A percentile compares a stretch with the other conserved stretches of the same genome.
Evolutionary conservation across 2,113 vertebrate genomes (phyloP).

Genomic region (Varanus salvator): DNA sequence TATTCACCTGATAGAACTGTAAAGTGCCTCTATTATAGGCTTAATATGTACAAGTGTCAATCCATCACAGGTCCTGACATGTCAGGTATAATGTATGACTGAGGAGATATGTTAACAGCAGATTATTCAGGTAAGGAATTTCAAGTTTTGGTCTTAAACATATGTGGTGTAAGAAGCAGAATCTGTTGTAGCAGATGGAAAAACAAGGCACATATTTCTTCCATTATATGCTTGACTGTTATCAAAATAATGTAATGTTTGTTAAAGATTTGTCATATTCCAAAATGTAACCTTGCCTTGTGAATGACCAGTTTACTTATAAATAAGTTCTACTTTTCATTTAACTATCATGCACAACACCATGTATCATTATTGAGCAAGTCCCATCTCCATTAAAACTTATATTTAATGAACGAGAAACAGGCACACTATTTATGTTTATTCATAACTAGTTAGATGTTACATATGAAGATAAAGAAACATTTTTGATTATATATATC

Average conservation of each 20-base stretch:
- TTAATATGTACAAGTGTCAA: too few relatives aligned
- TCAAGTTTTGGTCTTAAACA: too few relatives aligned
- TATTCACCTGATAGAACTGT: too few relatives aligned
- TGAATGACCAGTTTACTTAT: background rate
- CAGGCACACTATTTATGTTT: constrained; percentile 74
- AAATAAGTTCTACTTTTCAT: background rate
- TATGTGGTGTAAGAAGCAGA: background rate
- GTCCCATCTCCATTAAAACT: constrained; percentile 59
- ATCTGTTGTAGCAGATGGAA: background rate
- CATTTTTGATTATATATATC: constrained; percentile 72
- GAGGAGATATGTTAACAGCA: too few relatives aligned
- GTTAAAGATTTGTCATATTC: background rate
- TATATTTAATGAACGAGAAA: constrained; percentile 75
- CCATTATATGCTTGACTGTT: background rate
- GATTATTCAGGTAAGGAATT: too few relatives aligned
- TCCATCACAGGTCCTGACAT: too few relatives aligned
- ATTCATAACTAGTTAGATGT: constrained; percentile 74
- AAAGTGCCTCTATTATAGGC: too few relatives aligned
- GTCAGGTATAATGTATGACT: too few relatives aligned
- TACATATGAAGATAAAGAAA: constrained; percentile 77
- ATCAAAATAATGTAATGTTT: too few relatives aligned
- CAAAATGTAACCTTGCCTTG: background rate
- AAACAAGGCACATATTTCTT: background rate
- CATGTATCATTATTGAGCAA: constrained; percentile 17
- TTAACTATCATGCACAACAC: background rate